These are phyloP conservation scores for Sapayoa aenigma DNA, from an alignment of 2,113 vertebrate species.

Conservation along the genomic window DNA sequence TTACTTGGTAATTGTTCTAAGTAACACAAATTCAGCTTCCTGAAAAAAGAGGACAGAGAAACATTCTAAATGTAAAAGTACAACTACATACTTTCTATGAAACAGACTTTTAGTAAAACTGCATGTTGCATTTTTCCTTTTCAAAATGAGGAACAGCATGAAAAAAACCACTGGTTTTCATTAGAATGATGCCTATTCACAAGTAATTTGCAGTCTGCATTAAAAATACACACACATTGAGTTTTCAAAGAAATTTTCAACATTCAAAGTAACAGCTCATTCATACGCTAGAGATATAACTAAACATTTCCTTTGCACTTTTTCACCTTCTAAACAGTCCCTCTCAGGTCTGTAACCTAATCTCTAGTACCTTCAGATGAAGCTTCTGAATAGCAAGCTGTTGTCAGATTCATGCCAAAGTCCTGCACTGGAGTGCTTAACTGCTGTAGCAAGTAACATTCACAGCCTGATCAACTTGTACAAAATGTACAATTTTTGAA, in stretches of 20 bases:
- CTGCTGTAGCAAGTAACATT: constrained; percentile 14
- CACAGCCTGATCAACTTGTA: background rate
- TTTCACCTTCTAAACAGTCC: background rate
- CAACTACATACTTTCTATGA: background rate
- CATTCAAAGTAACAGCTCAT: background rate
- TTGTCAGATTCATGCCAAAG: background rate
- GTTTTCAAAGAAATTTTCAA: background rate
- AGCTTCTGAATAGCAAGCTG: constrained; percentile 5
- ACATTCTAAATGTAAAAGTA: background rate
- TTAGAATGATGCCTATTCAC: background rate
- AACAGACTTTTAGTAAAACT: background rate
- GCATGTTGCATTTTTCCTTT: background rate
- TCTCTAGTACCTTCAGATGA: background rate
- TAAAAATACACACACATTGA: background rate
- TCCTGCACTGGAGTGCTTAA: background rate
- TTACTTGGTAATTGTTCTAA: background rate
- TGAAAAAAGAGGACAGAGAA: background rate
- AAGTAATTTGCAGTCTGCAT: background rate
- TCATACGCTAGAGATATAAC: background rate
- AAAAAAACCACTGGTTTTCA: background rate
- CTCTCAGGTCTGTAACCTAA: background rate
- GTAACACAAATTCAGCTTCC: background rate
- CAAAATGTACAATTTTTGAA: constrained; percentile 10
- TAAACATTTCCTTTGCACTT: background rate
- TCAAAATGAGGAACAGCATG: background rate